Evolutionary conservation across 2,113 vertebrate genomes (phyloP), one percentile per base, ranked within the genome.

Genomic region (Rhombomys opimus): DNA sequence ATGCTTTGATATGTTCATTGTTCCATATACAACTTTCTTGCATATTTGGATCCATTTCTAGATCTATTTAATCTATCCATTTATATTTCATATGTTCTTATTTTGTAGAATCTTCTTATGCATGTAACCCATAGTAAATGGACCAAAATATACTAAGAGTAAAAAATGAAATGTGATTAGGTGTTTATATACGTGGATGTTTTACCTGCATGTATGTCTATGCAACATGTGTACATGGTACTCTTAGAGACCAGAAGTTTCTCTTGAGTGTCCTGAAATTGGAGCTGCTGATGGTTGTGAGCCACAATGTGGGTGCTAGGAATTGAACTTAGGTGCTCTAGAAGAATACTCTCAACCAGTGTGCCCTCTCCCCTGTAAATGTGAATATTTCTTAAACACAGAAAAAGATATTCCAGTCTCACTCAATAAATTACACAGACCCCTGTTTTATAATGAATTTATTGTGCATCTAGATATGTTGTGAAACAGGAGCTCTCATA

Each of bases 61-160:
- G 32, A 27, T 91, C 41, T 85, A 38, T 70, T 87, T 92, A 22
- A 86, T 76, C 12, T 50, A 3, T 52, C 15, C 8, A 11, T 59
- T 77, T 77, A 8, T 85, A 86, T 68, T 85, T 85, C 90, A 67
- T 15, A 84, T 20, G 35, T 32, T 72, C 68, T 72, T 63, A 68
- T 87, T n/a, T 90, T 18, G 10, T 65, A 93, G 84, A 89, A 61
- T 46, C 38, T 3, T 73, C 70, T 70, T 77, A 72, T 57, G 7
- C 93, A 91, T 54, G 88, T 18, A 94, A 78, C 38, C 23, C 63
- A 73, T 11, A 95, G 65, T 82, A 94, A 96, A 35, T 78, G 15
- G 15, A 72, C 22, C 57, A 93, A 78, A 72, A 82, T 70, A 73
- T 70, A 59, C 20, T 82, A 73, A 88, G 32, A 95, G 23, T 54